phyloP scores from a whole-genome alignment of 2,113 vertebrate genomes.

The Ancistrus triradiatus region DNA sequence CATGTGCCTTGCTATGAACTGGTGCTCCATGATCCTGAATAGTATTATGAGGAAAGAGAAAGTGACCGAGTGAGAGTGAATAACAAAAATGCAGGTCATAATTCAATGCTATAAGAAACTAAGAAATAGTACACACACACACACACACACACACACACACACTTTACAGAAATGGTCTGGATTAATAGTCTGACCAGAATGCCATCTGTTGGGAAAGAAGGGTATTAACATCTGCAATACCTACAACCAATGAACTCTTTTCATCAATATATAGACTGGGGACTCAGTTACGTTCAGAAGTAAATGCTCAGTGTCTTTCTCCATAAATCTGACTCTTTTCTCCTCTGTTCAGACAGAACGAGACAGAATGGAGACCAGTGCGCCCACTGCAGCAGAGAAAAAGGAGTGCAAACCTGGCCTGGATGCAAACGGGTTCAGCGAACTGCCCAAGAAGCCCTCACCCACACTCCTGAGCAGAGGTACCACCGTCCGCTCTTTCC shows the following conservation, averaged over 20 bases:
- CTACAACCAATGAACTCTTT: neutral
- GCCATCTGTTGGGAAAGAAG: conserved; percentile 35
- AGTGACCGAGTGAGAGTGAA: too few species aligned
- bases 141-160: too few species aligned
- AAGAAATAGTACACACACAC: too few species aligned
- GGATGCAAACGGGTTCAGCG: conserved; percentile 74
- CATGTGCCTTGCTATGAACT: too few species aligned
- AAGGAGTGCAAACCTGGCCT: conserved; percentile 79
- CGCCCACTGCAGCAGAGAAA: conserved; percentile 71
- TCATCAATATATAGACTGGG: too few species aligned
- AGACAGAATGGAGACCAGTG: conserved; percentile 79
- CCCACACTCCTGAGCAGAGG: conserved; percentile 75
- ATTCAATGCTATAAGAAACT: too few species aligned
- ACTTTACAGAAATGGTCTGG: too few species aligned
- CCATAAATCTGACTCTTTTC: conserved; percentile 4
- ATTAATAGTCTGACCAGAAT: conserved; percentile 17
- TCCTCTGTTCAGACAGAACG: conserved; percentile 52
- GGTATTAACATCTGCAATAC: neutral
- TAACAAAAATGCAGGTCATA: too few species aligned
- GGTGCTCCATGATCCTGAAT: too few species aligned
- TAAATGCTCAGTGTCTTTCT: neutral
- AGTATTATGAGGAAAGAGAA: too few species aligned
- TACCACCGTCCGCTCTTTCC: conserved; percentile 57
- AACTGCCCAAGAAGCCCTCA: conserved; percentile 77
- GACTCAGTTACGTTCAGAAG: too few species aligned